phyloP scores from a whole-genome alignment of 2,113 vertebrate species.

The Carollia perspicillata region DNA sequence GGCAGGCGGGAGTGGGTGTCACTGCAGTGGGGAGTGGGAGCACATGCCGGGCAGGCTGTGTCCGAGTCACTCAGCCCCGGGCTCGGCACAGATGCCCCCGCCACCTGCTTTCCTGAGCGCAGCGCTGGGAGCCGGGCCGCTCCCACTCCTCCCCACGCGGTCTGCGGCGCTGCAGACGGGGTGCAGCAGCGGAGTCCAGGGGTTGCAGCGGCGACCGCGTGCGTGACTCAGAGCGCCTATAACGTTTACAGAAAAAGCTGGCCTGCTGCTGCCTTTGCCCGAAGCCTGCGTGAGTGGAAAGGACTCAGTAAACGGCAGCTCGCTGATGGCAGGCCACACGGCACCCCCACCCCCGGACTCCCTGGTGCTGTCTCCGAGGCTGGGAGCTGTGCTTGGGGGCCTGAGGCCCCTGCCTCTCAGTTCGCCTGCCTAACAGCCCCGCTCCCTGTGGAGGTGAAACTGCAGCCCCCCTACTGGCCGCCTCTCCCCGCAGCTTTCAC shows the following conservation, averaged over 20 bases:
- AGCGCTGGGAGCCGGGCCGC: neutral
- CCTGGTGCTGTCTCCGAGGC: neutral
- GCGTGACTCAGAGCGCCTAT: too few relatives aligned
- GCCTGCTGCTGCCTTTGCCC: neutral
- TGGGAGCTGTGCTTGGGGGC: neutral
- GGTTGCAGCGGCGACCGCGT: neutral
- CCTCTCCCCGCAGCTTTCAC: slow-evolving; percentile 59
- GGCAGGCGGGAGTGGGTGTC: too few relatives aligned
- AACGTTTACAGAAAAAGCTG: neutral
- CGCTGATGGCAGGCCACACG: neutral
- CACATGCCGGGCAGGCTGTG: accelerated
- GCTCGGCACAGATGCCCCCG: neutral
- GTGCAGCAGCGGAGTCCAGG: accelerated
- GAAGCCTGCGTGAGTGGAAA: neutral
- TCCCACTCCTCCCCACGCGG: accelerated
- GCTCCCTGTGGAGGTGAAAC: slow-evolving; percentile 61
- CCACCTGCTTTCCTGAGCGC: neutral
- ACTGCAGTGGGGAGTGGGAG: neutral
- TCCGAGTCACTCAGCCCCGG: neutral
- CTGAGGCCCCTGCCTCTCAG: neutral
- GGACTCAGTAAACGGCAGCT: neutral
- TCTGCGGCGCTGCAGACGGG: neutral
- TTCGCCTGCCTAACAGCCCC: neutral
- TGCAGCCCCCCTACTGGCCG: slow-evolving; percentile 61
- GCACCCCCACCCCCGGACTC: too few relatives aligned